Evolutionary conservation across 2,888 invertebrate species (phyloP).

Genomic region (Polyommatus iphigenia): DNA sequence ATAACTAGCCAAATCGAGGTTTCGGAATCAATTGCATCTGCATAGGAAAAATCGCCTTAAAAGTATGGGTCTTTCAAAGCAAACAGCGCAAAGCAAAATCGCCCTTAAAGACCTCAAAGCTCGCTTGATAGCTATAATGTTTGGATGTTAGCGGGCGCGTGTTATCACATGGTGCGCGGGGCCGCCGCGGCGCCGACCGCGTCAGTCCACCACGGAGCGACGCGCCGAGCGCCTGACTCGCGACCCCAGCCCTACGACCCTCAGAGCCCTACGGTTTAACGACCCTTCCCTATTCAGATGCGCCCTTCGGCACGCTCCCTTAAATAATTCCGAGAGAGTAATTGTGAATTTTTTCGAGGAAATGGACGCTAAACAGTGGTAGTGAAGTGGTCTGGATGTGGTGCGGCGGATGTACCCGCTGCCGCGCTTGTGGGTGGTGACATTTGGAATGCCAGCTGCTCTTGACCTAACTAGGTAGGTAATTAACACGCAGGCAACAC

Average conservation of each 20-base stretch:
- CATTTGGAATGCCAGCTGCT: slow-evolving; percentile 79
- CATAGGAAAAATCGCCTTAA: too few relatives aligned
- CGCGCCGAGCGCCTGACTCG: slow-evolving; percentile 70
- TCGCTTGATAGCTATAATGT: background rate
- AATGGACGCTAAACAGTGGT: slow-evolving; percentile 22
- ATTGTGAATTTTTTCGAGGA: background rate
- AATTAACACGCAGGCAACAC: background rate
- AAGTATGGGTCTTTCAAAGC: background rate
- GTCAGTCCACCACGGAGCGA: slow-evolving; percentile 72
- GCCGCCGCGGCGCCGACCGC: slow-evolving; percentile 70
- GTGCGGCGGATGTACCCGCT: slow-evolving; percentile 77
- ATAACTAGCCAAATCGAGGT: background rate
- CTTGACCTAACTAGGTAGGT: slow-evolving; percentile 75
- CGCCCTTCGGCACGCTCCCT: slow-evolving; percentile 69
- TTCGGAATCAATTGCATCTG: background rate
- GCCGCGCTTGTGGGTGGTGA: slow-evolving; percentile 69
- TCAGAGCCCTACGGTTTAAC: slow-evolving; percentile 55
- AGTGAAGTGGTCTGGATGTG: slow-evolving; percentile 40
- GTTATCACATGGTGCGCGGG: slow-evolving; percentile 58
- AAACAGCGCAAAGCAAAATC: background rate
- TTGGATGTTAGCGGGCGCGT: slow-evolving; percentile 38
- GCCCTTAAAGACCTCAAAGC: background rate
- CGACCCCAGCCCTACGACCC: slow-evolving; percentile 43
- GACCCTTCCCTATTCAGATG: slow-evolving; percentile 75
- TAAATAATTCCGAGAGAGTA: slow-evolving; percentile 51